These are phyloP conservation scores for Stichopus chloronotus DNA, from an alignment of 35 echinoderm and acorn worm species.

Conservation along the genomic window DNA sequence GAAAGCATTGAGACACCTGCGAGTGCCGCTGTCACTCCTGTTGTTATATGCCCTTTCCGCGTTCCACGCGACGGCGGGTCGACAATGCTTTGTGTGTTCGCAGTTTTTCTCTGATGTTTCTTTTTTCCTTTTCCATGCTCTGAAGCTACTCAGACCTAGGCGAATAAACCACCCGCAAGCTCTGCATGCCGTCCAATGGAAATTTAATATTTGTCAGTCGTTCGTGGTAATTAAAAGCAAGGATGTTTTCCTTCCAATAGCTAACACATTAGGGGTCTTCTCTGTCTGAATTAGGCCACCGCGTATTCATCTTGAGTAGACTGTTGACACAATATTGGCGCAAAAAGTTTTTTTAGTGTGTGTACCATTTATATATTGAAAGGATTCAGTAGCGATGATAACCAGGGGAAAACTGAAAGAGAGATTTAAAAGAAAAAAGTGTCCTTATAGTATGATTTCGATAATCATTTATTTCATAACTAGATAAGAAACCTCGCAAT, in stretches of 20 bases:
- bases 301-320: not conserved
- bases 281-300: not conserved
- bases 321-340: not conserved
- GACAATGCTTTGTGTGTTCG: conserved; percentile 8
- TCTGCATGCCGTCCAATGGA: conserved; percentile 24
- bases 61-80: conserved; percentile 11
- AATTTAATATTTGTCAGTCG: conserved; percentile 44
- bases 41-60: conserved; percentile 14
- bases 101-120: conserved; percentile 2
- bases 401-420: too few relatives aligned
- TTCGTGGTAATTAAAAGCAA: conserved; percentile 39
- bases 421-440: too few relatives aligned
- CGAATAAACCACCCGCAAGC: conserved; percentile 40
- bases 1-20: conserved; percentile 13
- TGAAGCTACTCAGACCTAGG: not conserved
- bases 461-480: too few relatives aligned
- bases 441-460: too few relatives aligned
- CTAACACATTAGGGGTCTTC: conserved; percentile 37
- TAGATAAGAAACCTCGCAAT: too few relatives aligned
- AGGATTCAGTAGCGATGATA: too few relatives aligned
- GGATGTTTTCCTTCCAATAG: conserved; percentile 34
- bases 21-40: conserved; percentile 15
- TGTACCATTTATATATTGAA: too few relatives aligned
- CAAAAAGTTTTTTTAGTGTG: too few relatives aligned
- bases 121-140: not conserved